Evolutionary conservation across 2,797 vertebrate species (phyloP).

Genomic region (Anguilla marmorata): DNA sequence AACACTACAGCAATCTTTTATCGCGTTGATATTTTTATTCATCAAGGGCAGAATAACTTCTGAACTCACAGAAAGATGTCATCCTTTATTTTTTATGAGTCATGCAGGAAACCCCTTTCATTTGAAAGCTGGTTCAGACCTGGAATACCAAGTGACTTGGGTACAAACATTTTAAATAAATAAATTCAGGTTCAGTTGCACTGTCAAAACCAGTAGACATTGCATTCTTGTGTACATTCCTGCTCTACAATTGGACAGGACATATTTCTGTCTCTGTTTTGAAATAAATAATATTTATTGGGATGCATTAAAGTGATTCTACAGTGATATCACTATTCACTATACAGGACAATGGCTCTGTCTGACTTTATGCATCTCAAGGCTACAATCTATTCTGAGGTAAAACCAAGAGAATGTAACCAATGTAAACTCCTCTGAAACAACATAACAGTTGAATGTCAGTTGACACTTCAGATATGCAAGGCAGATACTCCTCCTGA

Average conservation of each 20-base stretch:
- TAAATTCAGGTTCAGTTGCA: background rate
- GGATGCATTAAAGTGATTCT: background rate
- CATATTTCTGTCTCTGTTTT: background rate
- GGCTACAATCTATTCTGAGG: background rate
- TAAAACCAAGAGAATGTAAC: background rate
- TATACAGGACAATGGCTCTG: background rate
- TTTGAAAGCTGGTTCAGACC: background rate
- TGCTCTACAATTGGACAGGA: background rate
- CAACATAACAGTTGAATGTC: background rate
- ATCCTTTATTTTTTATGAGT: background rate
- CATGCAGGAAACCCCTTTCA: background rate
- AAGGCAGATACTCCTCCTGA: background rate
- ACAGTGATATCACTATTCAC: background rate
- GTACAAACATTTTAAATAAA: background rate
- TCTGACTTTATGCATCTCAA: background rate
- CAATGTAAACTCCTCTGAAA: background rate
- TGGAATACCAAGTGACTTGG: background rate
- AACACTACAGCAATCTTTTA: constrained; percentile 3
- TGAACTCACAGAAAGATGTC: background rate
- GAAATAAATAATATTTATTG: background rate
- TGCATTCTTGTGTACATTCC: background rate
- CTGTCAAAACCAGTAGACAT: background rate
- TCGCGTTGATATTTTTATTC: background rate
- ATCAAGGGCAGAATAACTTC: background rate
- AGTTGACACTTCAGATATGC: background rate